Percentiles rank a stretch among this genome's conserved stretches.
These are phyloP conservation scores for Eulithis prunata DNA, from an alignment of 2,888 invertebrate genomes.

Conservation along the genomic window DNA sequence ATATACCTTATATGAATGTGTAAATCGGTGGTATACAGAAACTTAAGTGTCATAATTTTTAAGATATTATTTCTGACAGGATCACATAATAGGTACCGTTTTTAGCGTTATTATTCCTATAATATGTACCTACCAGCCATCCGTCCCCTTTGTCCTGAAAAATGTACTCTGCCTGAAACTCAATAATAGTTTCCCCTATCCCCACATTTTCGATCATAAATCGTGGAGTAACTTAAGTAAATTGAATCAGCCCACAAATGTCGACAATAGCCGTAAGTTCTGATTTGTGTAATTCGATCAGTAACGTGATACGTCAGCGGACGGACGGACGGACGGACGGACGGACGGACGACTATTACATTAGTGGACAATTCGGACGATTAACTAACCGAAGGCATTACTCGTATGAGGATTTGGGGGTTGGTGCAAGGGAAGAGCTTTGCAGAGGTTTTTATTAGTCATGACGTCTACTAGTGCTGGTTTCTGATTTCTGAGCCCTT, in stretches of 20 bases:
- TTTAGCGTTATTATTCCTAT: too few relatives aligned
- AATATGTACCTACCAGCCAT: too few relatives aligned
- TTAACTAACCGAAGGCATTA: slow-evolving; percentile 39
- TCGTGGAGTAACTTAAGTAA: slow-evolving; percentile 29
- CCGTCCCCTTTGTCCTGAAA: too few relatives aligned
- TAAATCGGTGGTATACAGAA: too few relatives aligned
- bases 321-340: slow-evolving; percentile 29
- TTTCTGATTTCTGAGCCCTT: too few relatives aligned
- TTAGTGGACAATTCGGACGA: slow-evolving; percentile 47
- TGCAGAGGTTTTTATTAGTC: not conserved
- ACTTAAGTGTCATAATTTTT: too few relatives aligned
- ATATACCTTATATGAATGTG: too few relatives aligned
- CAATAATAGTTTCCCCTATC: slow-evolving; percentile 3
- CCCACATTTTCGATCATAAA: slow-evolving; percentile 18
- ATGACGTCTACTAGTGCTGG: too few relatives aligned
- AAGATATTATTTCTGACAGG: too few relatives aligned
- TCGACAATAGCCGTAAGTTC: slow-evolving; percentile 16
- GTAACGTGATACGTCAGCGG: slow-evolving; percentile 32
- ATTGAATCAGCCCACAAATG: slow-evolving; percentile 28
- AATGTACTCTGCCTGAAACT: too few relatives aligned
- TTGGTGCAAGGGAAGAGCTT: slow-evolving; percentile 5
- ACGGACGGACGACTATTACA: slow-evolving; percentile 41
- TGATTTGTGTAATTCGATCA: slow-evolving; percentile 32
- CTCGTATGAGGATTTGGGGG: slow-evolving; percentile 8
- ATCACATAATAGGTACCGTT: too few relatives aligned